A percentile compares a stretch with the other conserved stretches of the same genome.
These are phyloP conservation scores for Anhinga anhinga DNA, from an alignment of 2,113 vertebrate species.

Conservation along the genomic window DNA sequence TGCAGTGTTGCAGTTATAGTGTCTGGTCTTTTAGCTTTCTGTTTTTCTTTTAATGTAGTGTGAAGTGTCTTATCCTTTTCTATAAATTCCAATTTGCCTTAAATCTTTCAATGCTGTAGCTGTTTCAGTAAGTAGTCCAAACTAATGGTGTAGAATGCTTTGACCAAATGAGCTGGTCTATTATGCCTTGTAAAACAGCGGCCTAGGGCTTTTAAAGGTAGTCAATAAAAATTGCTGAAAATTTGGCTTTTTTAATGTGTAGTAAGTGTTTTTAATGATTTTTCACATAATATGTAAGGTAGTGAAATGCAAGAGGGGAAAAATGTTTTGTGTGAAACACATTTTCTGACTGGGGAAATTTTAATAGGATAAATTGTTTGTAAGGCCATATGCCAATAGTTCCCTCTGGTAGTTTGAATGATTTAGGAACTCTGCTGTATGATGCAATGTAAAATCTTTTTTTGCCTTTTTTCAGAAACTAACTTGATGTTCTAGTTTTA, in stretches of 20 bases:
- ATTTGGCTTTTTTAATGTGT: conserved; percentile 87
- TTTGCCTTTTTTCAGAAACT: conserved; percentile 85
- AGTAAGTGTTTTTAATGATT: conserved; percentile 88
- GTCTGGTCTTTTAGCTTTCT: conserved; percentile 84
- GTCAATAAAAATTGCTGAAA: conserved; percentile 88
- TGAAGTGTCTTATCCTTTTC: conserved; percentile 87
- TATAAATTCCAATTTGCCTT: conserved; percentile 94
- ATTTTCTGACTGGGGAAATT: conserved; percentile 86
- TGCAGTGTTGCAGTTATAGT: conserved; percentile 83
- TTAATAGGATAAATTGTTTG: conserved; percentile 90
- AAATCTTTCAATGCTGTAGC: conserved; percentile 91
- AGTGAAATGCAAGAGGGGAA: conserved; percentile 81
- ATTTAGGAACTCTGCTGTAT: conserved; percentile 88
- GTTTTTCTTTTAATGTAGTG: conserved; percentile 82
- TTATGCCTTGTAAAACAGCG: conserved; percentile 90
- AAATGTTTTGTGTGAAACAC: conserved; percentile 86
- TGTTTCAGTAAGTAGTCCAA: conserved; percentile 88
- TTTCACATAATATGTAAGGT: conserved; percentile 84
- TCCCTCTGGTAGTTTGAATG: conserved; percentile 87
- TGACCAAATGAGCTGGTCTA: conserved; percentile 84
- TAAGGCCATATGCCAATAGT: conserved; percentile 80
- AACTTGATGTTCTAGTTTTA: conserved; percentile 87
- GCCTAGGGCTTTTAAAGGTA: conserved; percentile 89
- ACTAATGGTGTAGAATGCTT: conserved; percentile 83
- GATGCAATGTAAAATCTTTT: conserved; percentile 87